These are phyloP conservation scores for Coluber constrictor DNA, from an alignment of 2,797 vertebrate species.

Conservation along the genomic window DNA sequence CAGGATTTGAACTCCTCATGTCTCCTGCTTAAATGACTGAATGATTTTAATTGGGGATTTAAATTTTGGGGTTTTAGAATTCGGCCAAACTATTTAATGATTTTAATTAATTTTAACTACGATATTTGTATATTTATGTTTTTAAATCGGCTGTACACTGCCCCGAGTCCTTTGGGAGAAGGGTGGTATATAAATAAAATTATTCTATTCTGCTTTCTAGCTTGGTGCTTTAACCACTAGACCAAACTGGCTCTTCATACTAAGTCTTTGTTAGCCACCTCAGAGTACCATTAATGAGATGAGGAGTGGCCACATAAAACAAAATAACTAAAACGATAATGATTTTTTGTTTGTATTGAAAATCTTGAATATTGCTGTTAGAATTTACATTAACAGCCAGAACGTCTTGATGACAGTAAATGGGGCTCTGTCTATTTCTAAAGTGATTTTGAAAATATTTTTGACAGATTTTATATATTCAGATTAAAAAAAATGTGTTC, in stretches of 20 bases:
- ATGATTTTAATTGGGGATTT: no score
- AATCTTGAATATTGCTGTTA: not conserved
- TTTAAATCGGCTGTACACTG: no score
- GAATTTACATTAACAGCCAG: not conserved
- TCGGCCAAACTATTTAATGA: no score
- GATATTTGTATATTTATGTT: no score
- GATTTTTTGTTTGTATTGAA: not conserved
- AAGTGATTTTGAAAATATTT: not conserved
- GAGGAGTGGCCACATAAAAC: not conserved
- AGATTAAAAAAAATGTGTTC: not conserved
- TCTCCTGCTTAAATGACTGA: not conserved
- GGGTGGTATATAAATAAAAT: no score
- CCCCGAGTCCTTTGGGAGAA: no score
- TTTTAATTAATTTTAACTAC: no score
- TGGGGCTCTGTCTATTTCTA: not conserved
- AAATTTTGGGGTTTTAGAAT: no score
- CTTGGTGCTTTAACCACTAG: not conserved
- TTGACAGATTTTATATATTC: slow-evolving; percentile 18
- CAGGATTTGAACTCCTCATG: not conserved
- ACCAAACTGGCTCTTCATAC: not conserved
- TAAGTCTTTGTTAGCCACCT: not conserved
- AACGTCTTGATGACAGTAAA: slow-evolving; percentile 31
- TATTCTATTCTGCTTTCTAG: not conserved
- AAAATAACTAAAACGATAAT: not conserved
- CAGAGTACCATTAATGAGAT: not conserved